Percentiles rank a stretch among this genome's conserved stretches.
Evolutionary conservation across 2,113 vertebrate genomes (phyloP).

Genomic region (Zeus faber): DNA sequence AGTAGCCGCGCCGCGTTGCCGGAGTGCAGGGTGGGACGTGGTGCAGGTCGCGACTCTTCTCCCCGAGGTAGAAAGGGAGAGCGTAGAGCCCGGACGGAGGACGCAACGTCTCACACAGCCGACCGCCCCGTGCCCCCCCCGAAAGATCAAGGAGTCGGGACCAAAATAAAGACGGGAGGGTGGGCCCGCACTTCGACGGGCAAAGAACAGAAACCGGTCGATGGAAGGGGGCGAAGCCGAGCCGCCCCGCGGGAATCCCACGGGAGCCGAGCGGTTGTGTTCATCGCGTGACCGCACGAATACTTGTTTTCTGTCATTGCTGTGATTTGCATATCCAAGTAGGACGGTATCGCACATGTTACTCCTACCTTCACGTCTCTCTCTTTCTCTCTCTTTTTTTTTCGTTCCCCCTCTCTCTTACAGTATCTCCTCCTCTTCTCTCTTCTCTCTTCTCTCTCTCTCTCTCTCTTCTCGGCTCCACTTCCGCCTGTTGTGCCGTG

Average conservation of each 20-base stretch:
- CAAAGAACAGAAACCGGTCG: too few relatives aligned
- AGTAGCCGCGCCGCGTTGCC: not conserved
- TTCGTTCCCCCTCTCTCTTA: not conserved
- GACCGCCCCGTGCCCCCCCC: too few relatives aligned
- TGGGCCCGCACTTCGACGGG: too few relatives aligned
- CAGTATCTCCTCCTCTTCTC: slow-evolving; percentile 4
- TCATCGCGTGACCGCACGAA: slow-evolving; percentile 41
- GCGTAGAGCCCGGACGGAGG: slow-evolving; percentile 31
- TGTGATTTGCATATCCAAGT: slow-evolving; percentile 21
- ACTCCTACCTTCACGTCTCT: not conserved
- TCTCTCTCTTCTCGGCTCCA: slow-evolving; percentile 5
- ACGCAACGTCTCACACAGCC: too few relatives aligned
- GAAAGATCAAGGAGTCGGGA: too few relatives aligned
- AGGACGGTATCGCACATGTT: slow-evolving; percentile 9
- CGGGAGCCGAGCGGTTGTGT: slow-evolving; percentile 35
- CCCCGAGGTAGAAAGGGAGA: too few relatives aligned
- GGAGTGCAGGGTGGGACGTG: too few relatives aligned
- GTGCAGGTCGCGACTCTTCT: too few relatives aligned
- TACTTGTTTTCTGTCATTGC: slow-evolving; percentile 25
- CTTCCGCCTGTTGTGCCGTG: not conserved
- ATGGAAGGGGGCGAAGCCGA: too few relatives aligned
- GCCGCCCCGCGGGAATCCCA: too few relatives aligned
- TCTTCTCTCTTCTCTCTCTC: not conserved
- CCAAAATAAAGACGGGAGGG: too few relatives aligned
- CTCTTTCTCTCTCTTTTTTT: not conserved